Conservation (phyloP, 30 jellyfish, hydroid and myxozoan species). For the Cassiopea xamachana region DNA sequence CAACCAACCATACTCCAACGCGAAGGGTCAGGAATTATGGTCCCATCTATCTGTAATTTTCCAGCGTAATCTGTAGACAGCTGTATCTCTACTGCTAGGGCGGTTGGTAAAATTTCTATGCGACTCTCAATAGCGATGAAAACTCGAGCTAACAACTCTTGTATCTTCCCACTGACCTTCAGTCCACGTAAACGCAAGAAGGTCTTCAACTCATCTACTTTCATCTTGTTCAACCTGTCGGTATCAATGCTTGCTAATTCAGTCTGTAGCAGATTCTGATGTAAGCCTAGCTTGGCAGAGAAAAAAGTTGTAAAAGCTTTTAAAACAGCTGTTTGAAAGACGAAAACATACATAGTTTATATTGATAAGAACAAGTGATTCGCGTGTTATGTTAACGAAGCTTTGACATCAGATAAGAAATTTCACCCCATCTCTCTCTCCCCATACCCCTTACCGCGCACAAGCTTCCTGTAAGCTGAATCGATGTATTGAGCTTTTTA, state of each 20-base stretch:
- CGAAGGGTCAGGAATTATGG: conserved; percentile 1
- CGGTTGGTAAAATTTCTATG: conserved; percentile 6
- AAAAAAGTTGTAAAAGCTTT: background rate
- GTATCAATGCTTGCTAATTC: background rate
- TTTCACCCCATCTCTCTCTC: too few relatives aligned
- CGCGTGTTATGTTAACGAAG: too few relatives aligned
- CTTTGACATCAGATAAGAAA: too few relatives aligned
- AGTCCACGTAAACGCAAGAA: background rate
- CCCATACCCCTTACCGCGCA: too few relatives aligned
- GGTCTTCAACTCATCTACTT: conserved; percentile 4
- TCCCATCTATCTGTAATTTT: background rate
- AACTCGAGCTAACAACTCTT: background rate
- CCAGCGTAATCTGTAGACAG: conserved; percentile 2
- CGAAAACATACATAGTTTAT: background rate
- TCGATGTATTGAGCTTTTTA: too few relatives aligned
- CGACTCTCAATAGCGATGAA: conserved; percentile 16
- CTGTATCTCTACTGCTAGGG: conserved; percentile 18
- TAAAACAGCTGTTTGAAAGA: background rate
- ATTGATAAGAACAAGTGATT: too few relatives aligned
- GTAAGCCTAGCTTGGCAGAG: background rate
- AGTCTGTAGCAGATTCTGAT: background rate
- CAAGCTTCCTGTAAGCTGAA: too few relatives aligned
- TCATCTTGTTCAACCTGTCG: conserved; percentile 6
- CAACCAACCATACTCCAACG: conserved; percentile 15
- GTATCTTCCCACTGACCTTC: background rate